Evolutionary conservation across 2,113 vertebrate genomes (phyloP).

Genomic region (Cheirogaleus medius): DNA sequence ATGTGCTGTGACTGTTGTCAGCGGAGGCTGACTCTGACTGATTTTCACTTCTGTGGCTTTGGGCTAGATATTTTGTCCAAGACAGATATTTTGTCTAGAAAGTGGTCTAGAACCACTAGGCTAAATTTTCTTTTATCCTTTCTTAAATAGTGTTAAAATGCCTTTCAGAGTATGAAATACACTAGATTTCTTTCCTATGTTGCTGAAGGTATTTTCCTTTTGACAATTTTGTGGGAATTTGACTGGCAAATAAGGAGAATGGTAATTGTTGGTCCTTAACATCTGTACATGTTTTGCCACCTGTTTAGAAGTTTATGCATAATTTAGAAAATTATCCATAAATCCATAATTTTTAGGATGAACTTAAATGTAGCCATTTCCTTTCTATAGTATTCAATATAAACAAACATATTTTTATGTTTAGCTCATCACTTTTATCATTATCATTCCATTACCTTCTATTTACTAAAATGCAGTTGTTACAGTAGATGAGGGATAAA

Average conservation of each 20-base stretch:
- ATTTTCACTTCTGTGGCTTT: not conserved
- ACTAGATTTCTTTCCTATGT: not conserved
- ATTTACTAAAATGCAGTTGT: constrained; percentile 19
- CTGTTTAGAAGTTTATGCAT: not conserved
- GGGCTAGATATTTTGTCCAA: not conserved
- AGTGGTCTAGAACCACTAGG: not conserved
- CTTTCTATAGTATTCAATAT: not conserved
- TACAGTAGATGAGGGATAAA: not conserved
- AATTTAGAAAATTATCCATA: not conserved
- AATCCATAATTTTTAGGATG: not conserved
- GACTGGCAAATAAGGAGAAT: constrained; percentile 18
- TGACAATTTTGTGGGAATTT: constrained; percentile 14
- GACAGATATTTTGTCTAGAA: too few species aligned
- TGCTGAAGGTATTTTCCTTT: not conserved
- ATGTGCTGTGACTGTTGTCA: not conserved
- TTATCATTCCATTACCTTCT: not conserved
- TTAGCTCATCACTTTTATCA: constrained; percentile 6
- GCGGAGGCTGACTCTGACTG: not conserved
- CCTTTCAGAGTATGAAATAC: not conserved
- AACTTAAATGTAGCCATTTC: not conserved
- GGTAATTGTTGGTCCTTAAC: not conserved
- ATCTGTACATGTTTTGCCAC: not conserved
- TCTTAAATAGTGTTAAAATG: constrained; percentile 9
- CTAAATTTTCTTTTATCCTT: not conserved
- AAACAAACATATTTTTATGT: not conserved